These are phyloP conservation scores for Drosophila kikkawai DNA, from an alignment of 1,140 invertebrate genomes.

Conservation along the genomic window DNA sequence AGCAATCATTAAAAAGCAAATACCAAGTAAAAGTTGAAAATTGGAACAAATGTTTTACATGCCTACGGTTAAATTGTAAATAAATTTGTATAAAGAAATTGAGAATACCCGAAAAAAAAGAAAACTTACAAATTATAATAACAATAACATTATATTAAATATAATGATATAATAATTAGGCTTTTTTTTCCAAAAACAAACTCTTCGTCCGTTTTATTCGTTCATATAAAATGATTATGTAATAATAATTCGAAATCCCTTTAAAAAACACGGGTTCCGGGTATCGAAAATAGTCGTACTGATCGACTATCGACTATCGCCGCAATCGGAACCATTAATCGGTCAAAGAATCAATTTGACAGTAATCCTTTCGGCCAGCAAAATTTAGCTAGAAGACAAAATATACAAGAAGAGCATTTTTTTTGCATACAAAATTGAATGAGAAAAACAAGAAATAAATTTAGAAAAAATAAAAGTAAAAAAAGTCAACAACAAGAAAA, in stretches of 20 bases:
- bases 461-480: slow-evolving; percentile 17
- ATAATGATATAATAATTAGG: slow-evolving; percentile 13
- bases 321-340: slow-evolving; percentile 16
- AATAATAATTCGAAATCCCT: slow-evolving; percentile 6
- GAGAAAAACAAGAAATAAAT: slow-evolving; percentile 27
- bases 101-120: slow-evolving; percentile 1
- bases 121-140: background rate
- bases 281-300: slow-evolving; percentile 17
- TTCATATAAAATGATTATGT: slow-evolving; percentile 16
- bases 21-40: slow-evolving; percentile 20
- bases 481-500: slow-evolving; percentile 8
- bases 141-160: slow-evolving; percentile 15
- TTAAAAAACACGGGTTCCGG: slow-evolving; percentile 1
- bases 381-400: slow-evolving; percentile 53
- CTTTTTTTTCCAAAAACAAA: slow-evolving; percentile 10
- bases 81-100: slow-evolving; percentile 14
- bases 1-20: slow-evolving; percentile 38
- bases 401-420: slow-evolving; percentile 44
- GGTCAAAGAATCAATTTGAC: slow-evolving; percentile 5
- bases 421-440: slow-evolving; percentile 39
- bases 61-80: slow-evolving; percentile 39
- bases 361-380: slow-evolving; percentile 36
- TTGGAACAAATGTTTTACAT: slow-evolving; percentile 35
- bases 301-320: slow-evolving; percentile 18
- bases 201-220: slow-evolving; percentile 18